A percentile compares a stretch with the other conserved stretches of the same genome.
Conservation (phyloP, 2,797 vertebrate genomes). For the Cyclura pinguis region DNA sequence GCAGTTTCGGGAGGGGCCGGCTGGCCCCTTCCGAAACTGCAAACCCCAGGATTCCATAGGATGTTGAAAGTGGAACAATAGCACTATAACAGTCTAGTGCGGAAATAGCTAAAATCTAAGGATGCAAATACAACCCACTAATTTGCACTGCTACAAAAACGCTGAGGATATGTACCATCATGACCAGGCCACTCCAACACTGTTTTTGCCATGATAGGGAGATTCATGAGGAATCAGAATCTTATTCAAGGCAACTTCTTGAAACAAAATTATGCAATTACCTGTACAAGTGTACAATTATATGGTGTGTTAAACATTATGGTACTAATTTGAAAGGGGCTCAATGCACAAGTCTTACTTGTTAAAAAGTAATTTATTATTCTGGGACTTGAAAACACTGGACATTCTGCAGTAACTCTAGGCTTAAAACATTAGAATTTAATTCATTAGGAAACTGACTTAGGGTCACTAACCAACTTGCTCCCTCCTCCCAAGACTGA, state of each 20-base stretch:
- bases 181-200: neutral
- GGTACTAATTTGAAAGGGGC: conserved; percentile 32
- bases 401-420: conserved; percentile 2
- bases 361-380: conserved; percentile 36
- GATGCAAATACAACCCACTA: neutral
- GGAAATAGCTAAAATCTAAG: too few relatives aligned
- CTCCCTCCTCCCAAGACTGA: neutral
- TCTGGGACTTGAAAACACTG: neutral
- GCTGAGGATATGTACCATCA: neutral
- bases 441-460: conserved; percentile 23
- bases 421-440: neutral
- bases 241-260: neutral
- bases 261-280: conserved; percentile 7
- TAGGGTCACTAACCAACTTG: neutral
- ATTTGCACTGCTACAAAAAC: neutral
- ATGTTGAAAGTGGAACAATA: too few relatives aligned
- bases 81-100: too few relatives aligned
- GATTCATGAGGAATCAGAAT: neutral
- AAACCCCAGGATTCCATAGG: too few relatives aligned
- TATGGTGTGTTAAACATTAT: conserved; percentile 33
- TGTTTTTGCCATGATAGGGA: neutral
- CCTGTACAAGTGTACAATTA: conserved; percentile 22
- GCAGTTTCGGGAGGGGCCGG: too few relatives aligned
- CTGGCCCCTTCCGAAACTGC: too few relatives aligned
- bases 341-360: neutral